Conservation (phyloP, 1,140 invertebrate genomes). For the Anthonomus grandis region DNA sequence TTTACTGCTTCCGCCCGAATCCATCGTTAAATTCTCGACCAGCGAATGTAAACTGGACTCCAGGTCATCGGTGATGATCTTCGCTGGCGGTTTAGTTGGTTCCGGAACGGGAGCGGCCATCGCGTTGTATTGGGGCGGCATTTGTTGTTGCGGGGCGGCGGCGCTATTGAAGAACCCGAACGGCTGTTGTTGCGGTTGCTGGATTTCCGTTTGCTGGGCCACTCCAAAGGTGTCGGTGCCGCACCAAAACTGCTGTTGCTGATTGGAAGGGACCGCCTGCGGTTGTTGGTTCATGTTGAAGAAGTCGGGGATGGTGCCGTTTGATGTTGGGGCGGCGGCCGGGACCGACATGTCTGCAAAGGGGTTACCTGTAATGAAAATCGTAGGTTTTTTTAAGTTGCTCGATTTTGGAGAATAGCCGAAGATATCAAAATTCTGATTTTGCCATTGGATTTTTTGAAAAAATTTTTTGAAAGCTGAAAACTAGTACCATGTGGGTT, state of each 20-base stretch:
- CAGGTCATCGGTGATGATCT: constrained; percentile 85
- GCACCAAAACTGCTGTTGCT: too few relatives aligned
- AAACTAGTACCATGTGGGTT: too few relatives aligned
- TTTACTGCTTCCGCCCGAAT: constrained; percentile 64
- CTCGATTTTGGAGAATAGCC: too few relatives aligned
- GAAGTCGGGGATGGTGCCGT: constrained; percentile 20
- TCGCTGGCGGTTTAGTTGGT: constrained; percentile 58
- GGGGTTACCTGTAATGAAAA: constrained; percentile 36
- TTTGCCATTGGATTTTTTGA: too few relatives aligned
- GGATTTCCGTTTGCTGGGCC: too few relatives aligned
- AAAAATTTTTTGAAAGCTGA: too few relatives aligned
- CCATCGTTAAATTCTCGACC: constrained; percentile 89
- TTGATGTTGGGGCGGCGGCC: constrained; percentile 41
- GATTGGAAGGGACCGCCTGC: constrained; percentile 27
- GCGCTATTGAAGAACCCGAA: too few relatives aligned
- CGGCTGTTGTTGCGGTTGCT: constrained; percentile 12
- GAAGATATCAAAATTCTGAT: too few relatives aligned
- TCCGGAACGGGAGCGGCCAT: constrained; percentile 49
- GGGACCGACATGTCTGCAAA: constrained; percentile 41
- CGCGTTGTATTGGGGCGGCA: constrained; percentile 44
- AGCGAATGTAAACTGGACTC: constrained; percentile 87
- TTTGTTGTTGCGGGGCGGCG: constrained; percentile 53
- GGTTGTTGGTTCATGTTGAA: constrained; percentile 6
- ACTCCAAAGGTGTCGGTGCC: too few relatives aligned
- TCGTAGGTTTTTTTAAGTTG: too few relatives aligned